phyloP scores from a whole-genome alignment of 2,113 vertebrate species.

The Polypterus senegalus region DNA sequence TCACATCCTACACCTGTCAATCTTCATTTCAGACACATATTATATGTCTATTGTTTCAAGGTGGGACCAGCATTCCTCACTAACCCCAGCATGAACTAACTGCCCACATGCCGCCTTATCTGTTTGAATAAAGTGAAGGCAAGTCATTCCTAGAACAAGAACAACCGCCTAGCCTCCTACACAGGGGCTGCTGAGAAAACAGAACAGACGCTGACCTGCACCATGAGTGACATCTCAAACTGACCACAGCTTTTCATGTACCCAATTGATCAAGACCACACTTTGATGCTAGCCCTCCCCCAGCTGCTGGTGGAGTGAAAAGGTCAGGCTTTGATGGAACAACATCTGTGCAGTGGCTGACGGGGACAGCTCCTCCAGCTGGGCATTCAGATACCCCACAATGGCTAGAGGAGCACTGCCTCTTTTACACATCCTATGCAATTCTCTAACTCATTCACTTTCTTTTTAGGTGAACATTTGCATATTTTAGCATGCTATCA shows the following conservation, averaged over 20 bases:
- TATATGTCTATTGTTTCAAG: too few species aligned
- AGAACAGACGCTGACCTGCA: not conserved
- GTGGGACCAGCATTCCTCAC: too few species aligned
- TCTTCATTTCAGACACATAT: too few species aligned
- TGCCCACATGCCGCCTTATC: not conserved
- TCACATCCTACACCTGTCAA: too few species aligned
- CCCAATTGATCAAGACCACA: not conserved
- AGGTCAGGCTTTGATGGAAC: not conserved
- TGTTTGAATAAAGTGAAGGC: not conserved
- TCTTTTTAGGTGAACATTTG: too few species aligned
- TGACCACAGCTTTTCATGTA: slow-evolving; percentile 1
- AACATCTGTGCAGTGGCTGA: not conserved
- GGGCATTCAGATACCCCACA: too few species aligned
- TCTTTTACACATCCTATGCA: too few species aligned
- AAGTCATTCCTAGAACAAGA: not conserved
- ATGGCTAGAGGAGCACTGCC: too few species aligned
- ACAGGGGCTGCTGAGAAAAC: slow-evolving; percentile 2
- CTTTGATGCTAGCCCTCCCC: slow-evolving; percentile 1
- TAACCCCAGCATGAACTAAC: too few species aligned
- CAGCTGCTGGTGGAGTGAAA: not conserved
- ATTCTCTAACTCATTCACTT: too few species aligned
- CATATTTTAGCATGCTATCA: too few species aligned
- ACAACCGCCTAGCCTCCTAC: slow-evolving; percentile 6
- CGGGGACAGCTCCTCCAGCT: too few species aligned
- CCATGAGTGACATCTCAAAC: not conserved